Evolutionary conservation across 2,113 vertebrate species (phyloP), one percentile per base, ranked within the genome.

Genomic region (Aegypius monachus): DNA sequence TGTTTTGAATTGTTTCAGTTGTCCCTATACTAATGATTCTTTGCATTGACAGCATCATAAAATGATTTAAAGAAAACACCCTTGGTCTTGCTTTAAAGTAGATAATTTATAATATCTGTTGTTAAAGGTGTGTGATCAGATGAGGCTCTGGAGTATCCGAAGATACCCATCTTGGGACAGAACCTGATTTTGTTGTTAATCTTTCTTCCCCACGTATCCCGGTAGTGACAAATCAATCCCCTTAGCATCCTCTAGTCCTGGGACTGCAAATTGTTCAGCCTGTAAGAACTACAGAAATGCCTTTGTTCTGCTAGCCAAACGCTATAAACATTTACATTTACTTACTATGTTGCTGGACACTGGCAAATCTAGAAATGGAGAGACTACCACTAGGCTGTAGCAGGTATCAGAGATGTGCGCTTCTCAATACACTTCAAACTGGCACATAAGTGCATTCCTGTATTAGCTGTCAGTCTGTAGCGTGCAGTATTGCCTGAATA

Each of bases 361-460:
- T 4, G 2, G 12, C 55, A n/a, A 59, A 82, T 43, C 18, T 11
- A 15, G 62, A 43, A 58, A 5, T 2, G 7, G 32, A 43, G 40
- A 8, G 27, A 6, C 29, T 29, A 2, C 43, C 2, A 2, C 42
- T 23, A 7, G 47, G 63, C 62, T 67, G 47, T 14, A 45, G 66
- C 18, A 4, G 40, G 18, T 21, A 3, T 38, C 10, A 3, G 50
- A 21, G 65, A 0, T 19, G 16, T 4, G 4, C 1, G 0, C 59
- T 62, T 63, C 23, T 70, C 31, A 4, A 0, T 8, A 4, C 7
- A 2, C 14, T 58, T 81, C 22, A 12, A 3, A 1, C 21, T 16
- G 47, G 12, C 31, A 2, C 2, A 4, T 23, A 7, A 52, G 16
- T 16, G 40, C 8, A 0, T 20, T 70, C 45, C 75, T 42, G 7